These are phyloP conservation scores for Acrocephalus arundinaceus DNA, from an alignment of 2,113 vertebrate species.

Conservation along the genomic window DNA sequence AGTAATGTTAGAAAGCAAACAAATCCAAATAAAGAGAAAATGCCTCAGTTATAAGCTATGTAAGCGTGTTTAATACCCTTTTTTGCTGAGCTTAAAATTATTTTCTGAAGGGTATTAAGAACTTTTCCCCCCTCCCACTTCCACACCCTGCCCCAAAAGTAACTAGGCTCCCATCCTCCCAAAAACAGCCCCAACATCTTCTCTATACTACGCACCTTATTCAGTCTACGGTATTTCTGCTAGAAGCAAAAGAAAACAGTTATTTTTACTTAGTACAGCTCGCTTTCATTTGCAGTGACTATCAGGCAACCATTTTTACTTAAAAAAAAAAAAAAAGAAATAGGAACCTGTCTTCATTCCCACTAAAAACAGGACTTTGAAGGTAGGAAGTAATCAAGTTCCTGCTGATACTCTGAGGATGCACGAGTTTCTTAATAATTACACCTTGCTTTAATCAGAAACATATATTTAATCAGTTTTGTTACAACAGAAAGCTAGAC, in stretches of 20 bases:
- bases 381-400: neutral
- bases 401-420: conserved; percentile 1
- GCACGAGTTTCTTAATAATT: neutral
- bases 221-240: conserved; percentile 65
- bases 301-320: conserved; percentile 31
- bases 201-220: conserved; percentile 66
- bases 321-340: neutral
- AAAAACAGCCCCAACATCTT: conserved; percentile 49
- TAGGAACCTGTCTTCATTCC: conserved; percentile 21
- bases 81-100: neutral
- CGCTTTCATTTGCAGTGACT: conserved; percentile 54
- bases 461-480: neutral
- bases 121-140: neutral
- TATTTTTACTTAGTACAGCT: conserved; percentile 59
- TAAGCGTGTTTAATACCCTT: neutral
- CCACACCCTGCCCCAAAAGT: conserved; percentile 49
- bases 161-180: conserved; percentile 60
- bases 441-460: neutral
- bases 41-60: neutral
- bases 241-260: conserved; percentile 61
- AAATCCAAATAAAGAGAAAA: neutral
- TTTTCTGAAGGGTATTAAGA: neutral
- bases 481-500: neutral
- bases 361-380: neutral
- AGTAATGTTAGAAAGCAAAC: neutral